Base-by-base conservation (phyloP, 2,113 vertebrate species). In the Brachypodius melanocephalos region DNA sequence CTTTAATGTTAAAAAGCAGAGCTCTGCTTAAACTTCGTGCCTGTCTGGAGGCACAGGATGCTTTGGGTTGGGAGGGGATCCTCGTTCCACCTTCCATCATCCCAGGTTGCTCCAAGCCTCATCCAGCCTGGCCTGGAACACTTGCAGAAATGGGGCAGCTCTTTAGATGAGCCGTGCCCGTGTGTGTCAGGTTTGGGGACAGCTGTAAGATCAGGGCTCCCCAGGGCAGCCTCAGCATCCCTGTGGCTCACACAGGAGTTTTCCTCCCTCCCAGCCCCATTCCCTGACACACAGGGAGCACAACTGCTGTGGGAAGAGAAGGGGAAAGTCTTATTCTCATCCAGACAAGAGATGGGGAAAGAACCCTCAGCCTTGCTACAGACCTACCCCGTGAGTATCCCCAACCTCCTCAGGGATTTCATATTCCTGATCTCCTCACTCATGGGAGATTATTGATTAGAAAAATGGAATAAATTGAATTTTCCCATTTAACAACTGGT, bases 281-380 rank as follows among this genome's bases (percentile, higher is more conserved):
- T 45, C 14, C 31, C 32, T 38, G 73, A 16, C 5, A 5, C 63
- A 24, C 63, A 38, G 28, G 38, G 63, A 29, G 15, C 46, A 16
- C 14, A 45, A 2, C 17, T 12, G 38, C 45, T 6, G 9, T 0
- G 0, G n/a, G 28, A 28, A 3, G 43, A 51, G 71, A 51, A 59
- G 9, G 5, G 25, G 9, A 43, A 51, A 36, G 5, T 9, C 12
- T 36, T 16, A 3, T 6, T 51, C 15, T 59, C 55, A 7, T 36
- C 34, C 14, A 22, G 54, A 42, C 36, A 6, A 12, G 62, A 32
- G 17, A 17, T 14, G 17, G 22, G 46, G 18, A 10, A 61, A 29
- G 54, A 45, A 2, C 3, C 2, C 29, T n/a, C 54, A 52, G 15
- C 63, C 21, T 68, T 16, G 1, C 54, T 19, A 2, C 46, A 69